Conservation (phyloP, 2,113 vertebrate species). For the Buteo buteo region DNA sequence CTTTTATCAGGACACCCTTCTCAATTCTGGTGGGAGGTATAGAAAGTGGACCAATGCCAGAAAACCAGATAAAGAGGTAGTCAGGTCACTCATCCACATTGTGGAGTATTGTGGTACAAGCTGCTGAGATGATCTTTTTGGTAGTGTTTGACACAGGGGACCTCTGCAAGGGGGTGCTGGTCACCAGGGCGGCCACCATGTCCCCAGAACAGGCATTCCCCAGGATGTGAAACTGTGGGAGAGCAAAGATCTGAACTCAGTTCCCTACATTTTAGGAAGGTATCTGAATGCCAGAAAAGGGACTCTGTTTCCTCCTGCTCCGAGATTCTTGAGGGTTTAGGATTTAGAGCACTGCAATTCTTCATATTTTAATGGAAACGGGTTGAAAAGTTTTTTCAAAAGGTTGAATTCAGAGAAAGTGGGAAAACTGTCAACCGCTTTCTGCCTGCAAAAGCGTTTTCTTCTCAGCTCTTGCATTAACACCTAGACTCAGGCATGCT, state of each 20-base stretch:
- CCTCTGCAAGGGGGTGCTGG: background rate
- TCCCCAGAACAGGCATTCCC: background rate
- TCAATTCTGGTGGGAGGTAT: fast-evolving
- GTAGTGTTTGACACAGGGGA: background rate
- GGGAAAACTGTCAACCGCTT: background rate
- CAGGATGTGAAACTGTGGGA: background rate
- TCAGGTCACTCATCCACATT: background rate
- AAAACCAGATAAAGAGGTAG: background rate
- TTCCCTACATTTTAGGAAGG: background rate
- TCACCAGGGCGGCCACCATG: background rate
- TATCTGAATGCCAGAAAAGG: background rate
- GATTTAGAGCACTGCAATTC: background rate
- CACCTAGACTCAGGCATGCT: background rate
- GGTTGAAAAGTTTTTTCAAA: background rate
- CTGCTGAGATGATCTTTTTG: background rate
- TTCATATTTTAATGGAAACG: background rate
- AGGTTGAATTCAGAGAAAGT: background rate
- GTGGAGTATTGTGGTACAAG: fast-evolving
- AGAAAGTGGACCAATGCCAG: background rate
- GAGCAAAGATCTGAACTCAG: background rate
- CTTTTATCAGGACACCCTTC: background rate
- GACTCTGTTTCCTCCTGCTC: background rate
- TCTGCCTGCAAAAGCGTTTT: background rate
- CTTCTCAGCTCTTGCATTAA: background rate
- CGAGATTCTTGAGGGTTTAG: background rate